A percentile compares a stretch with the other conserved stretches of the same genome.
Conservation (phyloP, 2,113 vertebrate species). For the Brevimyrus niger region DNA sequence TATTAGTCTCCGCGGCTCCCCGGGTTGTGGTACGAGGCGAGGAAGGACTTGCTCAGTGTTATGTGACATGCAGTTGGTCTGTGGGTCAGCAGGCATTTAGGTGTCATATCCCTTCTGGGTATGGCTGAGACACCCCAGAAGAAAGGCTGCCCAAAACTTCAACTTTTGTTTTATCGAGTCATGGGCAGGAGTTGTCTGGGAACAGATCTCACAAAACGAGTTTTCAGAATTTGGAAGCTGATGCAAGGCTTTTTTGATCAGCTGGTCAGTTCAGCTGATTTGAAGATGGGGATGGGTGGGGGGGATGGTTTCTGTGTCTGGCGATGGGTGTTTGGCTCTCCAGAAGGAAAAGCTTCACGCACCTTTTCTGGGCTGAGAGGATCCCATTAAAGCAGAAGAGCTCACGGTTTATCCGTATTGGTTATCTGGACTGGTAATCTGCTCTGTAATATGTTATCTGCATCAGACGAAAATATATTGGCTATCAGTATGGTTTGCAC, state of each 20-base stretch:
- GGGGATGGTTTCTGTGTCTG: not conserved
- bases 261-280: not conserved
- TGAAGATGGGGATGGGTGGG: not conserved
- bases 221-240: not conserved
- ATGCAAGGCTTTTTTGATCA: not conserved
- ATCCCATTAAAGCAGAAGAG: not conserved
- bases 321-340: not conserved
- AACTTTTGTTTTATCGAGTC: not conserved
- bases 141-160: not conserved
- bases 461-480: not conserved
- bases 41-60: not conserved
- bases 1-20: constrained; percentile 33
- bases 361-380: not conserved
- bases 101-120: not conserved
- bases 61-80: not conserved
- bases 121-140: not conserved
- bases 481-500: not conserved
- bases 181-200: not conserved
- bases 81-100: not conserved
- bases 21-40: constrained; percentile 20
- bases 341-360: not conserved
- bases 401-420: not conserved
- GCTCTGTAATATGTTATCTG: not conserved
- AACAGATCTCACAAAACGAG: not conserved
- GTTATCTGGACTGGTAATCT: not conserved